phyloP scores from a whole-genome alignment of 2,797 vertebrate species.

The Neosalanx taihuensis region DNA sequence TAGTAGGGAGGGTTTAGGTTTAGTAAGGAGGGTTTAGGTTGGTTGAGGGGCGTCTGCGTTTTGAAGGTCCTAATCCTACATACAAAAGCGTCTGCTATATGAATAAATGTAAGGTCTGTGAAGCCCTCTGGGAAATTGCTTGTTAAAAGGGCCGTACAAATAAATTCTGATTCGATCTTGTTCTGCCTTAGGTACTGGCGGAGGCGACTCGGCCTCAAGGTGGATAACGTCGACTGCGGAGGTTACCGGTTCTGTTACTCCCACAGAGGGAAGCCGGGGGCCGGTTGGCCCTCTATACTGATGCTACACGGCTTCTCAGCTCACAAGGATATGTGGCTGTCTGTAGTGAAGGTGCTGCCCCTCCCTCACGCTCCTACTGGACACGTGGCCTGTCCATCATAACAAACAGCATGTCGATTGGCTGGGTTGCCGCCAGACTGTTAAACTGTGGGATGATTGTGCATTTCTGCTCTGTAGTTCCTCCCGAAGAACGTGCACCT shows the following conservation, averaged over 20 bases:
- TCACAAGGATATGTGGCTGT: slow-evolving; percentile 95
- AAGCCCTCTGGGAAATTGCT: too few relatives aligned
- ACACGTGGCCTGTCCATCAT: neutral
- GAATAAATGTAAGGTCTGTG: too few relatives aligned
- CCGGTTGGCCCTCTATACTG: slow-evolving; percentile 77
- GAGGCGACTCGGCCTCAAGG: slow-evolving; percentile 78
- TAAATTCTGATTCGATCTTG: neutral
- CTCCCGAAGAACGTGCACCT: slow-evolving; percentile 84
- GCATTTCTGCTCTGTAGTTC: slow-evolving; percentile 63
- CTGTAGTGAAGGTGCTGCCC: slow-evolving; percentile 79
- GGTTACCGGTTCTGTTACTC: slow-evolving; percentile 90
- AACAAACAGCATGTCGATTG: neutral
- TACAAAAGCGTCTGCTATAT: too few relatives aligned
- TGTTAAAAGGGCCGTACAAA: too few relatives aligned
- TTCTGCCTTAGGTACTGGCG: slow-evolving; percentile 82
- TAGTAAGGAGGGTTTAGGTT: too few relatives aligned
- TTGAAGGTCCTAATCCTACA: too few relatives aligned
- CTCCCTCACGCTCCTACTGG: neutral
- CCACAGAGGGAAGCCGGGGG: slow-evolving; percentile 79
- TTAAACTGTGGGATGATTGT: slow-evolving; percentile 13
- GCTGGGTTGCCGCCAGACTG: neutral
- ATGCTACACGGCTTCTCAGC: slow-evolving; percentile 94
- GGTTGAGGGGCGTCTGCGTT: too few relatives aligned
- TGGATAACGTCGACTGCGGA: slow-evolving; percentile 69
- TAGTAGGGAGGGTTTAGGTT: too few relatives aligned